Evolutionary conservation across 2,113 vertebrate genomes (phyloP).

Genomic region (Chloropsis hardwickii): DNA sequence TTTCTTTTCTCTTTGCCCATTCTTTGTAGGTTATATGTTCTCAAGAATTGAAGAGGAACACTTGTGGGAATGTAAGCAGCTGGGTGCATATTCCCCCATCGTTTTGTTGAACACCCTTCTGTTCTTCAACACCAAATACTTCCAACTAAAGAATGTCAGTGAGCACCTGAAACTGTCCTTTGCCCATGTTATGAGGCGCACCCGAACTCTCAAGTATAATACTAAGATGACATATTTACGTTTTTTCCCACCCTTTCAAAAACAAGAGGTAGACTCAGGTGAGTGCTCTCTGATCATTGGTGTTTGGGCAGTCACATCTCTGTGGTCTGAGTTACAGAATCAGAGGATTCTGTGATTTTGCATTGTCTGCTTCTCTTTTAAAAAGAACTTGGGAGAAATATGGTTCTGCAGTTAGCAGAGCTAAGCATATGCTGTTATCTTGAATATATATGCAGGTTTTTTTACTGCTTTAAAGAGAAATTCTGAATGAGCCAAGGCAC

Average conservation of each 20-base stretch:
- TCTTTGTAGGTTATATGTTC: conserved; percentile 85
- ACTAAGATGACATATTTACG: conserved; percentile 90
- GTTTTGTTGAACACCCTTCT: conserved; percentile 96
- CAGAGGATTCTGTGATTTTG: not conserved
- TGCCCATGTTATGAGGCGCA: conserved; percentile 90
- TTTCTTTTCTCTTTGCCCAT: not conserved
- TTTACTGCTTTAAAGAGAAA: not conserved
- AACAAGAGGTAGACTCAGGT: conserved; percentile 77
- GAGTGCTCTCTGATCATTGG: not conserved
- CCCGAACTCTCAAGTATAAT: conserved; percentile 82
- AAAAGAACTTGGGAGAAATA: not conserved
- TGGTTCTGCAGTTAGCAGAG: not conserved
- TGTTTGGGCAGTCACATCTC: not conserved
- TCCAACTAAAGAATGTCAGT: conserved; percentile 87
- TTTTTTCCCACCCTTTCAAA: conserved; percentile 87
- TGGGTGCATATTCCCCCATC: conserved; percentile 95
- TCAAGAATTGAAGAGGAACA: conserved; percentile 95
- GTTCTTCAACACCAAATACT: conserved; percentile 97
- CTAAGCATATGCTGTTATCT: not conserved
- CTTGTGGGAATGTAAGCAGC: conserved; percentile 96
- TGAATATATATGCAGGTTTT: not conserved
- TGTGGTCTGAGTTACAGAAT: not conserved
- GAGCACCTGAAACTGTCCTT: conserved; percentile 95
- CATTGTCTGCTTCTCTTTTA: not conserved
- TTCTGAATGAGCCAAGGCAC: not conserved